A percentile compares a stretch with the other conserved stretches of the same genome.
phyloP scores from a whole-genome alignment of 1,140 invertebrate species.

The Diuraphis noxia region DNA sequence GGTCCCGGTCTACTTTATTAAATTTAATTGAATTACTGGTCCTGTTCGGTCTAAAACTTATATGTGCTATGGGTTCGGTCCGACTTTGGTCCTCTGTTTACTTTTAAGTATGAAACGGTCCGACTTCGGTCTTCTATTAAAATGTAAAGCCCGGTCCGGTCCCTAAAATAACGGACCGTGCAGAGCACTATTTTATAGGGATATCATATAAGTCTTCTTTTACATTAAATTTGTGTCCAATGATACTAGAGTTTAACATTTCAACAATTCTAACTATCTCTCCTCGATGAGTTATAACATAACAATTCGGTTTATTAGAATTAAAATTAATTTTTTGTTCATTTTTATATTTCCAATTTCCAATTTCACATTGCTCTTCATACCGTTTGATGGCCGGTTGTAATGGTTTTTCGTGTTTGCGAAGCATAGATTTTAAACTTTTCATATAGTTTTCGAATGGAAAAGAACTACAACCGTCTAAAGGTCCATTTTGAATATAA shows the following conservation, averaged over 20 bases:
- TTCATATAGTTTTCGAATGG: conserved; percentile 21
- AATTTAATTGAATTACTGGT: too few relatives aligned
- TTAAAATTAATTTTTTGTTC: not conserved
- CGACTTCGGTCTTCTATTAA: too few relatives aligned
- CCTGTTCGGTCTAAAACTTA: too few relatives aligned
- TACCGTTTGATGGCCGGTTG: not conserved
- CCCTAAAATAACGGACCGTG: too few relatives aligned
- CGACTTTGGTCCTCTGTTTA: too few relatives aligned
- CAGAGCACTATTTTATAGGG: too few relatives aligned
- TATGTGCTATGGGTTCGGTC: too few relatives aligned
- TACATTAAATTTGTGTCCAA: not conserved
- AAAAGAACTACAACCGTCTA: not conserved
- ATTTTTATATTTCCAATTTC: not conserved
- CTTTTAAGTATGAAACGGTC: too few relatives aligned
- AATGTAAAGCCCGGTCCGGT: too few relatives aligned
- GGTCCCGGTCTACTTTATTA: too few relatives aligned
- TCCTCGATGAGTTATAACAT: not conserved
- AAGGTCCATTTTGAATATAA: not conserved
- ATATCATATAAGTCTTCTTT: not conserved
- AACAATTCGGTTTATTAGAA: not conserved
- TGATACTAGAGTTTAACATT: not conserved
- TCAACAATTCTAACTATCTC: not conserved
- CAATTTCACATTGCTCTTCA: not conserved
- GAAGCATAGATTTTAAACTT: not conserved
- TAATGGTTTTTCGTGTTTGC: conserved; percentile 1